Percentiles rank a stretch among this genome's conserved stretches.
phyloP scores from a whole-genome alignment of 2,888 invertebrate species.

The Pollenia labialis region DNA sequence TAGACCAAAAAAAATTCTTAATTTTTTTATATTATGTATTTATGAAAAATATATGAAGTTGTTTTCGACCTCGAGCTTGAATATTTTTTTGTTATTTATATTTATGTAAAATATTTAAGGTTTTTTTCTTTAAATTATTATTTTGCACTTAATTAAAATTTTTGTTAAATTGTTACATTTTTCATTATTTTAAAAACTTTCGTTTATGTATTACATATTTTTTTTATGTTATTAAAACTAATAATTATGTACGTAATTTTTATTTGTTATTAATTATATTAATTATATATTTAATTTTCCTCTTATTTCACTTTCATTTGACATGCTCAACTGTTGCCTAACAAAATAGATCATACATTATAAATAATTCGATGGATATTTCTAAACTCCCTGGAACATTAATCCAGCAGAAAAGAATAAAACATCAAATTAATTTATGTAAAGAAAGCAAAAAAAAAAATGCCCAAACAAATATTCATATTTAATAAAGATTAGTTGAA shows the following conservation, averaged over 20 bases:
- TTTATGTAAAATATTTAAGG: too few relatives aligned
- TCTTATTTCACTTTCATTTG: conserved; percentile 12
- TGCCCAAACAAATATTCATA: neutral
- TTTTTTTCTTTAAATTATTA: too few relatives aligned
- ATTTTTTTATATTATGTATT: too few relatives aligned
- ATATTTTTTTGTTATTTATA: too few relatives aligned
- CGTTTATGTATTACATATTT: neutral
- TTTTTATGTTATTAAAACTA: too few relatives aligned
- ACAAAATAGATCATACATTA: neutral
- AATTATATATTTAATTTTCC: conserved; percentile 16
- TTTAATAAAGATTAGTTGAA: conserved; percentile 18
- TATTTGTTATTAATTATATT: conserved; percentile 1
- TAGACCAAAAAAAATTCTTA: too few relatives aligned
- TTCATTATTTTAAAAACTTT: neutral
- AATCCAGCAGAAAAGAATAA: neutral
- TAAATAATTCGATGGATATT: conserved; percentile 21
- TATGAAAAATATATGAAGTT: too few relatives aligned
- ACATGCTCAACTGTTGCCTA: conserved; percentile 32
- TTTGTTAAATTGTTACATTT: too few relatives aligned
- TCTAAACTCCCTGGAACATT: neutral
- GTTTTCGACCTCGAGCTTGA: too few relatives aligned
- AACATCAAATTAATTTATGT: neutral
- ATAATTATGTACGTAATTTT: too few relatives aligned
- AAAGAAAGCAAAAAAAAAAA: neutral
- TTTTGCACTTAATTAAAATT: too few relatives aligned